Percentiles rank a stretch among this genome's conserved stretches.
These are phyloP conservation scores for Penaeus monodon DNA, from an alignment of 2,888 invertebrate genomes.

Conservation along the genomic window DNA sequence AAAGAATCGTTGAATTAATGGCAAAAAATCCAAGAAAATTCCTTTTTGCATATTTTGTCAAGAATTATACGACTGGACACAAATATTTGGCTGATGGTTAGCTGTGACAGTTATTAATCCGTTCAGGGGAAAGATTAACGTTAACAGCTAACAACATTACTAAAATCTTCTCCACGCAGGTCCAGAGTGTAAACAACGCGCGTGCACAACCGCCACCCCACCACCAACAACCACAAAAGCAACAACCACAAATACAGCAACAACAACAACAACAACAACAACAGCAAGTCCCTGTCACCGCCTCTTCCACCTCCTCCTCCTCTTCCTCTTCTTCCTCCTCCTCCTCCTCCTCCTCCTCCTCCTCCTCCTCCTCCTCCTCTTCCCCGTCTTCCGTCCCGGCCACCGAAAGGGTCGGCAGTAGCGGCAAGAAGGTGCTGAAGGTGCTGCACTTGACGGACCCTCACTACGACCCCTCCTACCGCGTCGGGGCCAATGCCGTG, in stretches of 20 bases:
- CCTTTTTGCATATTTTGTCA: too few relatives aligned
- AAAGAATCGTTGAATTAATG: too few relatives aligned
- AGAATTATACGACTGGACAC: too few relatives aligned
- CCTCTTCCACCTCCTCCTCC: background rate
- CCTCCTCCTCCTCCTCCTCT: background rate
- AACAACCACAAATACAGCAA: background rate
- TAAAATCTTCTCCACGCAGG: too few relatives aligned
- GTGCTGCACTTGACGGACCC: constrained; percentile 83
- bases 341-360: background rate
- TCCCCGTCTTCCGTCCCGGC: background rate
- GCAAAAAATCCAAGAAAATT: too few relatives aligned
- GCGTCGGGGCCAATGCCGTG: constrained; percentile 77
- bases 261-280: background rate
- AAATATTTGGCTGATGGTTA: too few relatives aligned
- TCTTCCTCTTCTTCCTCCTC: background rate
- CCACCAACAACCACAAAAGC: too few relatives aligned
- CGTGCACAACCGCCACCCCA: too few relatives aligned
- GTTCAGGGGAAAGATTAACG: too few relatives aligned
- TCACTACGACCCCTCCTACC: constrained; percentile 83
- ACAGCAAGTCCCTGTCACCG: background rate
- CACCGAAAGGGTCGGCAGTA: background rate
- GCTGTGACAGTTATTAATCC: too few relatives aligned
- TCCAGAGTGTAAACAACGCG: too few relatives aligned
- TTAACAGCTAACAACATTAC: too few relatives aligned
- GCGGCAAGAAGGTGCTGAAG: constrained; percentile 66